Conservation (phyloP, 2,888 invertebrate species). For the Athalia circularis region DNA sequence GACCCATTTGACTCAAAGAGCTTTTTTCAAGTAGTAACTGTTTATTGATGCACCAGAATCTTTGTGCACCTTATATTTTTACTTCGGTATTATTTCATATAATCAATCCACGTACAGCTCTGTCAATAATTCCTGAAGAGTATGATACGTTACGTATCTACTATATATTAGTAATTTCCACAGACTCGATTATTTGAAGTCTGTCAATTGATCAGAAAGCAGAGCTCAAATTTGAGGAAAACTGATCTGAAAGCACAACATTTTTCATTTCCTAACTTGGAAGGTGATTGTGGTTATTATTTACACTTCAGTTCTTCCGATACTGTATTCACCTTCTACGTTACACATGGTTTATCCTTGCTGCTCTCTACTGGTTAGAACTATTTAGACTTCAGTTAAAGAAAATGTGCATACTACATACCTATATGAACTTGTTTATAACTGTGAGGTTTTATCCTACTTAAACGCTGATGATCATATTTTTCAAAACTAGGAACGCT, state of each 20-base stretch:
- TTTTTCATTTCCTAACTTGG: neutral
- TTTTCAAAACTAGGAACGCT: too few species aligned
- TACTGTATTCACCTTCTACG: too few species aligned
- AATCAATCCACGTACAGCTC: constrained; percentile 26
- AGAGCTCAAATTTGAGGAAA: neutral
- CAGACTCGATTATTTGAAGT: neutral
- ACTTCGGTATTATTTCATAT: neutral
- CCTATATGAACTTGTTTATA: too few species aligned
- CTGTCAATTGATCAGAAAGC: neutral
- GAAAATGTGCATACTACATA: too few species aligned
- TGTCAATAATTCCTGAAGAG: neutral
- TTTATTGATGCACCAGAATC: neutral
- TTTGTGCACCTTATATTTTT: neutral
- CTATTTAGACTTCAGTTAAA: too few species aligned
- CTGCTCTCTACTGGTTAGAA: too few species aligned
- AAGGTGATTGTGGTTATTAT: neutral
- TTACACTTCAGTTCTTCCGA: too few species aligned
- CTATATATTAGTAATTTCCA: neutral
- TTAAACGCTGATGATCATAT: too few species aligned
- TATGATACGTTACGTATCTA: constrained; percentile 11
- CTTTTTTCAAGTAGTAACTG: constrained; percentile 12
- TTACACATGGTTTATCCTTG: too few species aligned
- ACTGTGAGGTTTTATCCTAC: too few species aligned
- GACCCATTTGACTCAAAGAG: neutral
- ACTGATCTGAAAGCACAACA: neutral